Percentiles rank a stretch among this genome's conserved stretches.
phyloP scores from a whole-genome alignment of 2,797 vertebrate species.

The Chelon labrosus region DNA sequence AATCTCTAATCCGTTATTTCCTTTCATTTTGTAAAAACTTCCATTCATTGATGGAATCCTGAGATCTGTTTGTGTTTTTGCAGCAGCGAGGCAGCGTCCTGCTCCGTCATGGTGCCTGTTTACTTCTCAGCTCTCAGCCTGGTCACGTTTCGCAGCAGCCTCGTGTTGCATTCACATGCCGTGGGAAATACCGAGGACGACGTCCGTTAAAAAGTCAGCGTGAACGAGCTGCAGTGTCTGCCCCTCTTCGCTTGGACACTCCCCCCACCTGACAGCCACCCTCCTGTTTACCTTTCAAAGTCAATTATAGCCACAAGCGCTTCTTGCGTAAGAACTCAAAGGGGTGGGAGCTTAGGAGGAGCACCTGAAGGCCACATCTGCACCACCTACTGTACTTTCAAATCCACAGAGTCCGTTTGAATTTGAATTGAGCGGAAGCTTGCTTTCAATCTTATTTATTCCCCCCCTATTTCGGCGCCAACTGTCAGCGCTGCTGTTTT shows the following conservation, averaged over 20 bases:
- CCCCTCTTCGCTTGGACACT: neutral
- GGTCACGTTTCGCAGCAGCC: slow-evolving; percentile 72
- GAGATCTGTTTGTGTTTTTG: neutral
- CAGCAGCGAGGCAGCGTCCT: slow-evolving; percentile 43
- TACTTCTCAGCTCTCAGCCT: slow-evolving; percentile 69
- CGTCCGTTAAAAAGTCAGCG: too few species aligned
- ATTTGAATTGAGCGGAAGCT: slow-evolving; percentile 54
- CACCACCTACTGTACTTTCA: slow-evolving; percentile 35
- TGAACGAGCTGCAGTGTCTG: too few species aligned
- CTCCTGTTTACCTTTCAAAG: neutral
- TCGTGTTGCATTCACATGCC: slow-evolving; percentile 49
- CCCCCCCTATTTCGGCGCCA: neutral
- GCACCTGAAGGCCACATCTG: slow-evolving; percentile 49
- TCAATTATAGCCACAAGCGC: neutral
- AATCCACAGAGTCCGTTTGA: slow-evolving; percentile 37
- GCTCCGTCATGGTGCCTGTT: slow-evolving; percentile 73
- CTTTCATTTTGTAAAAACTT: slow-evolving; percentile 12
- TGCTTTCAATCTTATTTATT: slow-evolving; percentile 3
- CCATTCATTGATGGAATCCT: slow-evolving; percentile 40
- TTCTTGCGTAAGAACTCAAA: neutral
- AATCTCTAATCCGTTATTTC: neutral
- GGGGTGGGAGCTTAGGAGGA: slow-evolving; percentile 4
- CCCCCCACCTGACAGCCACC: fast-evolving
- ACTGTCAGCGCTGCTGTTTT: neutral
- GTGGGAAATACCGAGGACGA: slow-evolving; percentile 20